Percentiles rank a stretch among this genome's conserved stretches.
Evolutionary conservation across 1,140 invertebrate species (phyloP).

Genomic region (Littorina saxatilis): DNA sequence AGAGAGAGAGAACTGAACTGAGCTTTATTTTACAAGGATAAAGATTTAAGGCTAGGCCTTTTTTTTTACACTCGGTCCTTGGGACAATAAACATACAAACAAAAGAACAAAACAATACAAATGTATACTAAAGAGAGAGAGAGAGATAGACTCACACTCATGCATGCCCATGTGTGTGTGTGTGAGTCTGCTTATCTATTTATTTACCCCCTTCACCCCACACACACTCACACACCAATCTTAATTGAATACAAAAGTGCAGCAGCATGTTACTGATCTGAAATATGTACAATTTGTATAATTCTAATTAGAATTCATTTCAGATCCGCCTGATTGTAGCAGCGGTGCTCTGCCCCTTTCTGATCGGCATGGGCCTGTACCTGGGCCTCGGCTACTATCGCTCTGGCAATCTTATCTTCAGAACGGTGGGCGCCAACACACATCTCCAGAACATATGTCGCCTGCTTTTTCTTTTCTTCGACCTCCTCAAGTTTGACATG

Average conservation of each 20-base stretch:
- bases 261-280: neutral
- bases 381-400: slow-evolving; percentile 54
- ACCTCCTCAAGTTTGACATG: slow-evolving; percentile 62
- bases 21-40: too few relatives aligned
- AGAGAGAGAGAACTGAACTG: too few relatives aligned
- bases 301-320: neutral
- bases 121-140: slow-evolving; percentile 11
- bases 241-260: neutral
- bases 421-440: slow-evolving; percentile 61
- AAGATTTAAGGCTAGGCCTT: too few relatives aligned
- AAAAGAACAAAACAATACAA: too few relatives aligned
- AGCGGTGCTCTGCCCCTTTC: slow-evolving; percentile 50
- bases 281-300: neutral
- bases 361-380: slow-evolving; percentile 50
- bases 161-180: too few relatives aligned
- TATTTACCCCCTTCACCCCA: too few relatives aligned
- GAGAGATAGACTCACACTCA: neutral
- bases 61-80: too few relatives aligned
- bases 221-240: neutral
- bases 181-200: too few relatives aligned
- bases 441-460: slow-evolving; percentile 59
- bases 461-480: slow-evolving; percentile 56
- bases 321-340: slow-evolving; percentile 59
- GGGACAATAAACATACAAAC: too few relatives aligned
- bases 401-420: slow-evolving; percentile 65